A percentile compares a stretch with the other conserved stretches of the same genome.
Conservation (phyloP, 2,888 invertebrate species). For the Hyposoter didymator region DNA sequence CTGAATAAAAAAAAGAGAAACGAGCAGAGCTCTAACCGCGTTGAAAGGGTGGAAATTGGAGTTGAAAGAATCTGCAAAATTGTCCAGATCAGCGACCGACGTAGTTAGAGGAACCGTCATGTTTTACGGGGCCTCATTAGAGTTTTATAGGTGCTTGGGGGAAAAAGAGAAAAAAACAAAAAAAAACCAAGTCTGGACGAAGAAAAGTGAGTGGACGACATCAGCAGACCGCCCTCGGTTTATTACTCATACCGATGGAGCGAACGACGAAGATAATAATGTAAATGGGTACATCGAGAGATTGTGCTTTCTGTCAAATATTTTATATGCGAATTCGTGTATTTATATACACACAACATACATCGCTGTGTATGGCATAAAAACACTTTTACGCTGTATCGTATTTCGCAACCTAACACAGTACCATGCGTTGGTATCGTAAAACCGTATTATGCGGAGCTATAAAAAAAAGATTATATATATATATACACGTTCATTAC, state of each 20-base stretch:
- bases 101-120: constrained; percentile 53
- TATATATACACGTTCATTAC: constrained; percentile 26
- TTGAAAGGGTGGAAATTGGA: constrained; percentile 28
- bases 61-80: constrained; percentile 24
- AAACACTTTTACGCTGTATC: constrained; percentile 26
- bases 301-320: constrained; percentile 38
- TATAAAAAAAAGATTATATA: constrained; percentile 67
- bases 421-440: constrained; percentile 47
- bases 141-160: constrained; percentile 61
- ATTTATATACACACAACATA: neutral
- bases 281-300: constrained; percentile 51
- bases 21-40: neutral
- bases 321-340: constrained; percentile 13
- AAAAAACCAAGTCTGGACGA: constrained; percentile 9
- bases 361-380: neutral
- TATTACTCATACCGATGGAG: constrained; percentile 62
- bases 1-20: constrained; percentile 19
- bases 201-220: constrained; percentile 36
- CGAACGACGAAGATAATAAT: constrained; percentile 67
- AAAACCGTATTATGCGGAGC: constrained; percentile 67
- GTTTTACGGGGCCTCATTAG: constrained; percentile 70
- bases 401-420: constrained; percentile 47
- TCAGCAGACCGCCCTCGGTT: constrained; percentile 48
- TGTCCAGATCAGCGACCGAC: constrained; percentile 30
- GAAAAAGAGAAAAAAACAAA: constrained; percentile 35